Evolutionary conservation across 2,113 vertebrate genomes (phyloP).

Genomic region (Python bivittatus): DNA sequence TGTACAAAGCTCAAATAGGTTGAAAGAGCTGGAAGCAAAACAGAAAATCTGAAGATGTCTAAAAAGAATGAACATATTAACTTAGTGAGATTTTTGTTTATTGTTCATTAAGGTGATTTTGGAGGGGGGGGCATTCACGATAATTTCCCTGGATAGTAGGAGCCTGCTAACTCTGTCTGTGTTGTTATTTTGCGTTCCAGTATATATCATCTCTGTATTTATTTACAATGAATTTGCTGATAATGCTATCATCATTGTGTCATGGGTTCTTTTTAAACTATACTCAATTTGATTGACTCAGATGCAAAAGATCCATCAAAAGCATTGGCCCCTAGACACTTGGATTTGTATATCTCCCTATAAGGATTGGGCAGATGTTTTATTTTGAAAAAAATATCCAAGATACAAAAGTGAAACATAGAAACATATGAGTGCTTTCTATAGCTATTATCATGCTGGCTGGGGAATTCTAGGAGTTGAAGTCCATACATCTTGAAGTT

Average conservation of each 20-base stretch:
- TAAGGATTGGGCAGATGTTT: too few species aligned
- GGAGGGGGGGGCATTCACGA: not conserved
- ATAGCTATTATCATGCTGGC: not conserved
- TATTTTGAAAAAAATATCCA: too few species aligned
- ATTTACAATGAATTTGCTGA: not conserved
- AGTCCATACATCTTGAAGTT: too few species aligned
- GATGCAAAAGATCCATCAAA: too few species aligned
- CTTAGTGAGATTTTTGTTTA: not conserved
- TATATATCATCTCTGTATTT: not conserved
- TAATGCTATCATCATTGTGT: not conserved
- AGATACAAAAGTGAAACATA: too few species aligned
- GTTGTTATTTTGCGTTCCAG: not conserved
- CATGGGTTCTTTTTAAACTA: too few species aligned
- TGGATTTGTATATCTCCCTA: too few species aligned
- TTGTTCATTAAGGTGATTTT: not conserved
- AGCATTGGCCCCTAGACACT: too few species aligned
- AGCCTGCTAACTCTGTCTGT: not conserved
- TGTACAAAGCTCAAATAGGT: not conserved
- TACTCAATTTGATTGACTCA: too few species aligned
- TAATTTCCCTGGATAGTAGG: not conserved
- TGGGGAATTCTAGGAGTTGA: too few species aligned
- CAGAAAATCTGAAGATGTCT: not conserved
- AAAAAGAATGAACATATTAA: not conserved
- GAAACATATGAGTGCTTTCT: too few species aligned
- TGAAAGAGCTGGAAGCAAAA: not conserved